Evolutionary conservation across 2,888 invertebrate genomes (phyloP).

Genomic region (Epinotia demarniana): DNA sequence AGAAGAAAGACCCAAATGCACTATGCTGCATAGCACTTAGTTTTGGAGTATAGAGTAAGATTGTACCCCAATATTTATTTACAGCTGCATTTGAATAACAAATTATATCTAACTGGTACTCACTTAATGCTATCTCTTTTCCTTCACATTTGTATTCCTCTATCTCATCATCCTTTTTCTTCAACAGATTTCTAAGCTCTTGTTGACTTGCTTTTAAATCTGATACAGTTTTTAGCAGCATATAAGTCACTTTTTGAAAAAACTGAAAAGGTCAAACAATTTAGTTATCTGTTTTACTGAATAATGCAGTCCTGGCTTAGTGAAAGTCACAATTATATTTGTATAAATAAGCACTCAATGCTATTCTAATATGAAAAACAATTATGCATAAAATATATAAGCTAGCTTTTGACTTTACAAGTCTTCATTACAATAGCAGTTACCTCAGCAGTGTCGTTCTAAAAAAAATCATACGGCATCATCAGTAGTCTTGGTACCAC

Average conservation of each 20-base stretch:
- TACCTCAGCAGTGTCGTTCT: too few species aligned
- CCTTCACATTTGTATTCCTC: constrained; percentile 80
- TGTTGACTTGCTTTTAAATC: constrained; percentile 76
- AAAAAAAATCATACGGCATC: too few species aligned
- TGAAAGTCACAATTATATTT: too few species aligned
- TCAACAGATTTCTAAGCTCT: constrained; percentile 70
- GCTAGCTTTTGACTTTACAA: too few species aligned
- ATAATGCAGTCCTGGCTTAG: background rate
- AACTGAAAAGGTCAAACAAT: constrained; percentile 59
- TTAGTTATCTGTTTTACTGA: background rate
- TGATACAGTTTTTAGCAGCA: constrained; percentile 69
- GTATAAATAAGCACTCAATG: background rate
- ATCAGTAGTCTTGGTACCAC: too few species aligned
- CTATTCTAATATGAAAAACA: too few species aligned
- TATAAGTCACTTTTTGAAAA: constrained; percentile 65
- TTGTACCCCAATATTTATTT: background rate
- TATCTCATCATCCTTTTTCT: constrained; percentile 83
- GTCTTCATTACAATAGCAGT: too few species aligned
- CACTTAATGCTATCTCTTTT: constrained; percentile 76
- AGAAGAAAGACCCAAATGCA: too few species aligned
- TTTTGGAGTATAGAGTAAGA: too few species aligned
- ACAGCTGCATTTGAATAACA: background rate
- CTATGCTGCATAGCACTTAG: too few species aligned
- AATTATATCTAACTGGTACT: constrained; percentile 48
- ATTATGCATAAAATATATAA: too few species aligned